These are phyloP conservation scores for Battus philenor DNA, from an alignment of 1,140 invertebrate genomes.

Conservation along the genomic window DNA sequence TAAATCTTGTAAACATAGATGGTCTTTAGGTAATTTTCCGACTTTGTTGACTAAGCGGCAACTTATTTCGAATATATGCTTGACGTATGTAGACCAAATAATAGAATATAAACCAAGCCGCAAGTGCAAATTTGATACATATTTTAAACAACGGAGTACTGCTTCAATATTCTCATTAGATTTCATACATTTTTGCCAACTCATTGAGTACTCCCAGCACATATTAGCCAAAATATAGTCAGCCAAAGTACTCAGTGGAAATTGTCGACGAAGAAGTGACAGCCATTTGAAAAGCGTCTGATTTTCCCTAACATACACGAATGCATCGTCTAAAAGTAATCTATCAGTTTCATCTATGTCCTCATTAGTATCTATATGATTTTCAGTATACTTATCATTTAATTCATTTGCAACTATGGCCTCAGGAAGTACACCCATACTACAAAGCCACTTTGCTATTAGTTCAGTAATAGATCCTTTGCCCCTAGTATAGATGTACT, in stretches of 20 bases:
- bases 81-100: conserved; percentile 91
- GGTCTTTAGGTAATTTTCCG: conserved; percentile 90
- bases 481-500: conserved; percentile 84
- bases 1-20: conserved; percentile 84
- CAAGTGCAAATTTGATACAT: conserved; percentile 79
- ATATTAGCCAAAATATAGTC: conserved; percentile 89
- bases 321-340: conserved; percentile 51
- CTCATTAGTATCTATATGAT: conserved; percentile 21
- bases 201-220: conserved; percentile 91
- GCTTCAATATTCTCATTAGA: conserved; percentile 80
- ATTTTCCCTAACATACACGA: conserved; percentile 49
- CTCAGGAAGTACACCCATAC: conserved; percentile 81
- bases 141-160: conserved; percentile 78
- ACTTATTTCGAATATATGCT: conserved; percentile 83
- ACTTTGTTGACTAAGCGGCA: conserved; percentile 91
- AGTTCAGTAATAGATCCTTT: conserved; percentile 90
- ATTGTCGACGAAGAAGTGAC: conserved; percentile 81
- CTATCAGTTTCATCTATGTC: conserved; percentile 38
- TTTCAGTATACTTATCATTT: conserved; percentile 32
- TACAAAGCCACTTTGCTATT: conserved; percentile 87
- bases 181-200: conserved; percentile 88
- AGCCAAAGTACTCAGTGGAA: conserved; percentile 89
- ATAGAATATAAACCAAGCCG: conserved; percentile 87
- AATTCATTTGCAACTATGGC: conserved; percentile 57
- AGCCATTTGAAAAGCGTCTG: conserved; percentile 77